Evolutionary conservation across 2,113 vertebrate genomes (phyloP).

Genomic region (Martes martes): DNA sequence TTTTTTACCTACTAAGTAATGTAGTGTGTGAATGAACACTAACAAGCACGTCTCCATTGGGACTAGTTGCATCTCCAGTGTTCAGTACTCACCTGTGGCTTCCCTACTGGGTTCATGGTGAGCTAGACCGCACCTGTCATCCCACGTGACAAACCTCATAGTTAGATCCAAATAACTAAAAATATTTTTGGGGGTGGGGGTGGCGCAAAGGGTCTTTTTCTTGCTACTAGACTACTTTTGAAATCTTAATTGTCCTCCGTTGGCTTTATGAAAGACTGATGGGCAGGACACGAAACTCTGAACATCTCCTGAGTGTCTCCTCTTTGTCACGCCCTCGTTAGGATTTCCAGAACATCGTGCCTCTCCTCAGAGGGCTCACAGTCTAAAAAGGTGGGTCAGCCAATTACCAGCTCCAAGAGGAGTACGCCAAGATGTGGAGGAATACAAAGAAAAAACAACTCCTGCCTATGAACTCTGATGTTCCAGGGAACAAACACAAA

Average conservation of each 20-base stretch:
- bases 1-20: neutral
- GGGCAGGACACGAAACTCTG: neutral
- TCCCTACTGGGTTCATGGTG: neutral
- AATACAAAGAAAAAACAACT: neutral
- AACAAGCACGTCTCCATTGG: neutral
- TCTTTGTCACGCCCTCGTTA: neutral
- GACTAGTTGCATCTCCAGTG: neutral
- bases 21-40: fast-evolving
- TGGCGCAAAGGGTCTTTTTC: neutral
- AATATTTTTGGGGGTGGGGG: fast-evolving
- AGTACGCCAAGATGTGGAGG: neutral
- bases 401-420: neutral
- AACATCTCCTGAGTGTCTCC: neutral
- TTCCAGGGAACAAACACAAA: neutral
- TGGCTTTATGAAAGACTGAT: neutral
- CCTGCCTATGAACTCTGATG: neutral
- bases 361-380: neutral
- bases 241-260: neutral
- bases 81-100: neutral
- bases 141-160: fast-evolving
- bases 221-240: neutral
- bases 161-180: neutral
- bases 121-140: neutral
- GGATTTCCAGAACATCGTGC: neutral
- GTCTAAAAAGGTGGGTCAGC: neutral